Evolutionary conservation across 2,888 invertebrate species (phyloP), one percentile per base, ranked within the genome.

Genomic region (Lasioglossum lativentre): DNA sequence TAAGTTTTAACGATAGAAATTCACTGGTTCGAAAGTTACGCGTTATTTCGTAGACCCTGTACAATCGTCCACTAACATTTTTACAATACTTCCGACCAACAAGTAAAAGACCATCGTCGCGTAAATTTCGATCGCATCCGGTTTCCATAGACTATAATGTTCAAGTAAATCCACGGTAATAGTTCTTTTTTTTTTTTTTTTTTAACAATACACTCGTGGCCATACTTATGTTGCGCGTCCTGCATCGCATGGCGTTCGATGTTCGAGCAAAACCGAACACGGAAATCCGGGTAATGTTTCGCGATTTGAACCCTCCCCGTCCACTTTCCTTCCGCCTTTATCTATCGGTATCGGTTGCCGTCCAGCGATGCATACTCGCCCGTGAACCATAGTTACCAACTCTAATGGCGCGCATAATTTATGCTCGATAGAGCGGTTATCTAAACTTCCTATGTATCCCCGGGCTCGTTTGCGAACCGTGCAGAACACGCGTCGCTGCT

Each of bases 371-470:
- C 91, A 92, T 93, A 90, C 89, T 87, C 85, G 86, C 80, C 85
- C 88, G 79, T 89, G 91, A 91, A 87, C 89, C 91, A 91, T 89
- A 92, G 92, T 93, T 91, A 91, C 90, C 90, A 90, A 78, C 85
- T 93, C 92, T 93, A 94, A 94, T 93, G 92, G 92, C 89, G 88
- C 88, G 93, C 92, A 93, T 93, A 93, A 94, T 94, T 93, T 94
- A 93, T 94, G 90, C 91, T 85, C 91, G 91, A 92, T 93, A 90
- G 90, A 88, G 84, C 86, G 80, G 81, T 87, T 80, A 89, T 86
- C 88, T 85, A 90, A 83, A 88, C 87, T 90, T 91, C 89, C 82
- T 80, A 75, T 72, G 84, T 70, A 72, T 78, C 86, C 68, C 68
- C 63, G 81, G 68, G 68, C 45, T 76, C 70, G 45, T 80, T 70